Evolutionary conservation across 2,888 invertebrate species (phyloP), one percentile per base, ranked within the genome.

Genomic region (Deroplatys truncata): DNA sequence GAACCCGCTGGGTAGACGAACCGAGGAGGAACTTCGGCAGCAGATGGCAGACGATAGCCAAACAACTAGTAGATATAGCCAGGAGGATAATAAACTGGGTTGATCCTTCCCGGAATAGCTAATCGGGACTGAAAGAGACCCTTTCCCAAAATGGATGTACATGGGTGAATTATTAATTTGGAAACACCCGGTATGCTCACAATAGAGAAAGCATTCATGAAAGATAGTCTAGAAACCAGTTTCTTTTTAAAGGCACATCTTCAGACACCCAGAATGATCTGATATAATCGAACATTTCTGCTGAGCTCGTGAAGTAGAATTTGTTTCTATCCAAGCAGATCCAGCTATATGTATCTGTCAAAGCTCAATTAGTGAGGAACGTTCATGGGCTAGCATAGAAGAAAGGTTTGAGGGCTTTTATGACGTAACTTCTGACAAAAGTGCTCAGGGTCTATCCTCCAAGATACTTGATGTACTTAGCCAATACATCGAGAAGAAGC

Each of bases 391-490:
- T 82, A 13, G 56, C 7, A 86, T 89, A 28, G 56, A 86, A 82
- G 89, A 43, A 90, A 82, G 28, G 90, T 72, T 90, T 90, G 88
- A 83, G 90, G 82, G 88, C 88, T 13, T 90, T 90, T 49, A 90
- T 43, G 43, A 43, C 83, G 49, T 89, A 1, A 88, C 87, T 28
- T 35, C 15, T 20, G 84, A 28, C 31, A 84, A 84, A 84, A 84
- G 84, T n/a, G 84, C 31, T 5, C 20, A 84, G 28, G n/a, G 1
- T 8, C 84, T 84, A 25, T 84, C 28, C 28, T 31, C 28, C 20
- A 84, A 84, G 31, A 28, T 84, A 16, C 83, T 82, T 86, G 84
- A 82, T 28, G 31, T 86, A 84, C 28, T 89, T 8, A 28, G 29
- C 7, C 28, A 86, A 9, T 85, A 16, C 31, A 31, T n/a, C 7